These are phyloP conservation scores for Isurus oxyrinchus DNA, from an alignment of 2,113 vertebrate species.

Conservation along the genomic window DNA sequence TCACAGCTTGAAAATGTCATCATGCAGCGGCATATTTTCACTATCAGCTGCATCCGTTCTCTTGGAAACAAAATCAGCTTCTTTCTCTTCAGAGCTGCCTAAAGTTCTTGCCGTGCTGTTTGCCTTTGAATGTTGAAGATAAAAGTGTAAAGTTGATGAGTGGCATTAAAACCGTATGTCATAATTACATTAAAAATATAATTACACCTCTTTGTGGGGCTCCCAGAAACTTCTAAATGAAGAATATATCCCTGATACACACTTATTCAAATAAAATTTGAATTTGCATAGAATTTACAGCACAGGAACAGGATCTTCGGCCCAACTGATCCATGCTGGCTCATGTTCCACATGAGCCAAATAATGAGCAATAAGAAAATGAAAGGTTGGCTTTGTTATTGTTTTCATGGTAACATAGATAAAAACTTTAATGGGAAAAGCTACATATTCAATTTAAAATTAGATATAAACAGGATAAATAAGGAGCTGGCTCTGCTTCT, in stretches of 20 bases:
- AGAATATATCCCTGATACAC: neutral
- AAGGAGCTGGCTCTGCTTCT: neutral
- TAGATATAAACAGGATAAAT: neutral
- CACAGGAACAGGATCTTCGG: neutral
- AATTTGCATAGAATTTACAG: neutral
- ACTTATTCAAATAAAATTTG: neutral
- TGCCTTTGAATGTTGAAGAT: neutral
- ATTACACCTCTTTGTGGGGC: neutral
- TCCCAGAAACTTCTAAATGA: neutral
- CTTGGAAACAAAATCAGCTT: constrained; percentile 13
- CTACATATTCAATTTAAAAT: neutral
- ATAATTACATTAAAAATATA: neutral
- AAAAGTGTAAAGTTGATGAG: neutral
- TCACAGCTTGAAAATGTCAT: constrained; percentile 14
- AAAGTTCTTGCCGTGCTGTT: neutral
- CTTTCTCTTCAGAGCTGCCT: neutral
- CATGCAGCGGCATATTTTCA: neutral
- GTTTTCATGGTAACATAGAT: neutral
- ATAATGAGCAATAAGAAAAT: neutral
- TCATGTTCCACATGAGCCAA: neutral
- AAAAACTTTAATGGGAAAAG: neutral
- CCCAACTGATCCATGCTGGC: neutral
- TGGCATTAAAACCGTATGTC: neutral
- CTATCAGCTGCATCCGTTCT: constrained; percentile 12
- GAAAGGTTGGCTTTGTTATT: neutral